A percentile compares a stretch with the other conserved stretches of the same genome.
Evolutionary conservation across 2,888 invertebrate species (phyloP).

Genomic region (Theretra japonica): DNA sequence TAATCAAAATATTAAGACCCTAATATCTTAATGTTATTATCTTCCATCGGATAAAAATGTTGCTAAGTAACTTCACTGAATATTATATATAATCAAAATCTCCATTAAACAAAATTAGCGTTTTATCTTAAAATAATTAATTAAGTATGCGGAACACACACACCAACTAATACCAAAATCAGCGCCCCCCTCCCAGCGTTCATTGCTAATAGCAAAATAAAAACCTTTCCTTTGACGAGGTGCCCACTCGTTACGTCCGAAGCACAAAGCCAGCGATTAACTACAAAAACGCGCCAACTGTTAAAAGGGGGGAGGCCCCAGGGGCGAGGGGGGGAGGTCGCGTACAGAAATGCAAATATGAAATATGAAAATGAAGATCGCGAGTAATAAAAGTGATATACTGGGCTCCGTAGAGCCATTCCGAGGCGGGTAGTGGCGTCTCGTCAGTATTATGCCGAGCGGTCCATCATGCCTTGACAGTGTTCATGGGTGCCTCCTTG

Average conservation of each 20-base stretch:
- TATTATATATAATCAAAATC: too few species aligned
- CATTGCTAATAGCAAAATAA: constrained; percentile 51
- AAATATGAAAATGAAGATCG: constrained; percentile 88
- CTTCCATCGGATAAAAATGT: too few species aligned
- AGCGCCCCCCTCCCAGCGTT: constrained; percentile 37
- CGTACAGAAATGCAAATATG: constrained; percentile 84
- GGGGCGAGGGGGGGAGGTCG: constrained; percentile 43
- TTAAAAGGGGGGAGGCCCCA: constrained; percentile 64
- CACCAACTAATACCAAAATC: constrained; percentile 31
- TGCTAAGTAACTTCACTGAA: too few species aligned
- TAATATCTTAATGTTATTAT: too few species aligned
- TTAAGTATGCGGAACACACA: constrained; percentile 48
- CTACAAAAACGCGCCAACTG: constrained; percentile 79
- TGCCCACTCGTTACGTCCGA: constrained; percentile 63
- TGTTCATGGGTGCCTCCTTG: constrained; percentile 83
- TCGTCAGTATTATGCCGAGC: constrained; percentile 90
- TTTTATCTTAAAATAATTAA: not conserved
- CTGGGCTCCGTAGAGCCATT: constrained; percentile 91
- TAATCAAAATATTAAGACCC: too few species aligned
- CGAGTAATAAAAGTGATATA: constrained; percentile 92
- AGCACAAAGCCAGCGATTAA: constrained; percentile 76
- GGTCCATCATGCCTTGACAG: constrained; percentile 90
- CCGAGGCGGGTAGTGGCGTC: constrained; percentile 87
- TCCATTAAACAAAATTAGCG: too few species aligned
- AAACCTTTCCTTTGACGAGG: constrained; percentile 62